Conservation (phyloP, 1,140 invertebrate species). For the Drosophila serrata region DNA sequence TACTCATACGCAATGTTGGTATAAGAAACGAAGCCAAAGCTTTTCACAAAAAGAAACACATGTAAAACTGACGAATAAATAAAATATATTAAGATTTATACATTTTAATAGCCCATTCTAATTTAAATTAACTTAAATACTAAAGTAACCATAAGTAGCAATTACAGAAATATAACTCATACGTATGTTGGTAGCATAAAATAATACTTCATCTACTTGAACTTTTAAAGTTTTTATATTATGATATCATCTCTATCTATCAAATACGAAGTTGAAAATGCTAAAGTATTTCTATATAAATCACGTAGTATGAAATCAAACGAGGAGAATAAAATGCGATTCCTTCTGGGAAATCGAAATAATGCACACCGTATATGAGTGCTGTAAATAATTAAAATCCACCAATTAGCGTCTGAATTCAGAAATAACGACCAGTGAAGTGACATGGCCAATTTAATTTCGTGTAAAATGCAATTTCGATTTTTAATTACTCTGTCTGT, state of each 20-base stretch:
- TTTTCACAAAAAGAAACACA: not conserved
- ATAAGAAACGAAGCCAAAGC: not conserved
- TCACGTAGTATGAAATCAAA: not conserved
- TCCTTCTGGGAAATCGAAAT: not conserved
- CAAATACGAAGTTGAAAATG: no score
- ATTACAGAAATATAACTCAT: not conserved
- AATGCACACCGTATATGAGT: constrained; percentile 6
- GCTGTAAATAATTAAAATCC: constrained; percentile 40
- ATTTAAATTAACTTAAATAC: not conserved
- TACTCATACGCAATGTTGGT: not conserved
- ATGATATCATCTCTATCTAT: no score
- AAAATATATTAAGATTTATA: no score
- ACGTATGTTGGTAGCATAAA: not conserved
- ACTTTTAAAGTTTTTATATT: not conserved
- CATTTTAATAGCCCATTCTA: no score
- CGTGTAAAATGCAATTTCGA: constrained; percentile 11
- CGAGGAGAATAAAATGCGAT: constrained; percentile 26
- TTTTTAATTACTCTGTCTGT: constrained; percentile 37
- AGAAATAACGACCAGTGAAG: constrained; percentile 20
- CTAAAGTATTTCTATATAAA: constrained; percentile 21
- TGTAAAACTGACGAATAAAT: no score
- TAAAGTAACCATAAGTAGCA: not conserved
- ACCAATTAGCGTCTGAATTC: constrained; percentile 25
- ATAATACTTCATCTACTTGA: no score
- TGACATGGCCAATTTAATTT: constrained; percentile 38